Base-by-base conservation (phyloP, 2,113 vertebrate species). In the Rhabdornis inornatus region DNA sequence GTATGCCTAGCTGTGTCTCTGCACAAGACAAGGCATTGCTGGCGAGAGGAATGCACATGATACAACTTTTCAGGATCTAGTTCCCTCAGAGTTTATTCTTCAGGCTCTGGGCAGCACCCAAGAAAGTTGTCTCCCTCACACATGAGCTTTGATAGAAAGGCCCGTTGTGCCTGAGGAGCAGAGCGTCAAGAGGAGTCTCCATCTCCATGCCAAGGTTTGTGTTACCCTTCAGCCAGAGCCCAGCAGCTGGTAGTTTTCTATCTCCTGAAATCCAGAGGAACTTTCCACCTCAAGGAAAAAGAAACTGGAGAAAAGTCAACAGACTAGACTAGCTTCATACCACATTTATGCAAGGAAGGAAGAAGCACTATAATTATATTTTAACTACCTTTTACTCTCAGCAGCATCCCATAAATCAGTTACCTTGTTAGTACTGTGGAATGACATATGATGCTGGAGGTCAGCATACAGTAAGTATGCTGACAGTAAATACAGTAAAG, bases 241-340 rank as follows among this genome's bases (percentile, higher is more conserved):
- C 69, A 75, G 50, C 64, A 66, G 35, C 35, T 40, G 6, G 56
- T 77, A 83, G 61, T 64, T 94, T 81, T 93, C 89, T 56, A 71
- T 66, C 83, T 87, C 53, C 69, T 64, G 61, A 92, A 90, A 89
- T 65, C 42, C 83, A 83, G 74, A 86, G n/a, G 52, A 91, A 68
- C 71, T 59, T 86, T 89, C 45, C 27, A 71, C 79, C 72, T 88
- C 7, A 0, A 39, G 65, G 72, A 78, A 70, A n/a, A 63, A 92
- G 42, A 86, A 80, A 57, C 9, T 75, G 61, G 77, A 92, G 65
- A 70, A 59, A 94, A 92, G 52, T 89, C 64, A 81, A 31, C 70
- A 89, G 64, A 52, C 42, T 13, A 76, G 64, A 52, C 42, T 23
- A 24, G 2, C 9, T 81, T 93, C 64, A 44, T 77, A 33, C 47